Evolutionary conservation across 2,888 invertebrate genomes (phyloP).

Genomic region (Siphonodentalium dalli): DNA sequence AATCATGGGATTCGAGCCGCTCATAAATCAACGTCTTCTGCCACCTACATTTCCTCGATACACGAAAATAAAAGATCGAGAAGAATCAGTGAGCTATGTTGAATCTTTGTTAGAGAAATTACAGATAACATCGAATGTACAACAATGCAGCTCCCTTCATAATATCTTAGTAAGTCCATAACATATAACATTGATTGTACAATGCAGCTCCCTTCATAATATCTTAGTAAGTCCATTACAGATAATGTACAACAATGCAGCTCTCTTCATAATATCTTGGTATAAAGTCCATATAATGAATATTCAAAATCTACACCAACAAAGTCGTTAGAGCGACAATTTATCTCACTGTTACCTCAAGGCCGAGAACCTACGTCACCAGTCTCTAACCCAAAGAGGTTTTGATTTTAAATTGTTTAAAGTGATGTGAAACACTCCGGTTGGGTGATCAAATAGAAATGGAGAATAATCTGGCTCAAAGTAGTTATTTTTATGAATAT

Average conservation of each 20-base stretch:
- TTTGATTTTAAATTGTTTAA: too few relatives aligned
- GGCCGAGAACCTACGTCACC: too few relatives aligned
- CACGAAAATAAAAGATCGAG: constrained; percentile 76
- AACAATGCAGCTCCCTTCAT: constrained; percentile 54
- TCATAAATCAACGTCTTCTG: constrained; percentile 91
- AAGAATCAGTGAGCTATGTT: constrained; percentile 81
- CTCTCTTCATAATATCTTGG: constrained; percentile 55
- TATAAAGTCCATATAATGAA: too few relatives aligned
- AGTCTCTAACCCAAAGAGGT: too few relatives aligned
- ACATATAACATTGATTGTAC: constrained; percentile 47
- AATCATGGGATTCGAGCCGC: constrained; percentile 88
- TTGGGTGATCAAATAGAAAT: too few relatives aligned
- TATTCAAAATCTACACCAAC: too few relatives aligned
- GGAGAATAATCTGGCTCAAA: too few relatives aligned
- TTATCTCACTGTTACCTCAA: too few relatives aligned
- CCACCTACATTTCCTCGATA: constrained; percentile 99
- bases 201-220: constrained; percentile 52
- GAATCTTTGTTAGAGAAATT: constrained; percentile 80
- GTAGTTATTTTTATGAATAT: too few relatives aligned
- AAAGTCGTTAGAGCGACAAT: too few relatives aligned
- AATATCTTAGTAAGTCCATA: constrained; percentile 53
- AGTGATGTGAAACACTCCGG: too few relatives aligned
- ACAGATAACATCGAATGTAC: constrained; percentile 47
- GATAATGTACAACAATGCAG: constrained; percentile 47
- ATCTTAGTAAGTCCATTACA: constrained; percentile 54